These are phyloP conservation scores for Orthosia gracilis DNA, from an alignment of 2,888 invertebrate species.

Conservation along the genomic window DNA sequence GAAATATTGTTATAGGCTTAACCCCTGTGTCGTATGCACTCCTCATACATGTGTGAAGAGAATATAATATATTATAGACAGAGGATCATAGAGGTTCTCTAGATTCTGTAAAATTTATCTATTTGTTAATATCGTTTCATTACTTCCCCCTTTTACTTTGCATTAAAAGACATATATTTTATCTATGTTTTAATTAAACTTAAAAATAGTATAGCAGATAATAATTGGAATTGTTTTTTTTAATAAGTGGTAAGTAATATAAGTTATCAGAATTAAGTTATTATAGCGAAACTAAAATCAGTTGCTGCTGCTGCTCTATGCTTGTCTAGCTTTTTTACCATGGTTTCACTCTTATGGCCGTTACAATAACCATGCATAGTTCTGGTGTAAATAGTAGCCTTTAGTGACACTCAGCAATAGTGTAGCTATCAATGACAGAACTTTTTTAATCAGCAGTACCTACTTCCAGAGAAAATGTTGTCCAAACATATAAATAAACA, in stretches of 20 bases:
- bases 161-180: neutral
- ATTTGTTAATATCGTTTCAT: neutral
- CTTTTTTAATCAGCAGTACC: neutral
- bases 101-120: neutral
- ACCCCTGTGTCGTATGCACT: constrained; percentile 13
- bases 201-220: neutral
- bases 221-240: too few species aligned
- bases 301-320: neutral
- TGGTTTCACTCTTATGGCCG: neutral
- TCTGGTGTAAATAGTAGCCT: neutral
- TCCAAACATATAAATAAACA: neutral
- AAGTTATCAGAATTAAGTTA: too few species aligned
- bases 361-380: neutral
- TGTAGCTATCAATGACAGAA: neutral
- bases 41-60: constrained; percentile 23
- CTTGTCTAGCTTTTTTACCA: neutral
- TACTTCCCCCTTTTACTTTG: neutral
- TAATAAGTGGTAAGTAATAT: too few species aligned
- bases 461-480: neutral
- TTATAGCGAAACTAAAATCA: too few species aligned
- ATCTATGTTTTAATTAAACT: neutral
- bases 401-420: neutral
- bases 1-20: constrained; percentile 17
- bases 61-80: neutral
- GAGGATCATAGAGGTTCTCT: neutral